Evolutionary conservation across 2,797 vertebrate species (phyloP).

Genomic region (Characodon lateralis): DNA sequence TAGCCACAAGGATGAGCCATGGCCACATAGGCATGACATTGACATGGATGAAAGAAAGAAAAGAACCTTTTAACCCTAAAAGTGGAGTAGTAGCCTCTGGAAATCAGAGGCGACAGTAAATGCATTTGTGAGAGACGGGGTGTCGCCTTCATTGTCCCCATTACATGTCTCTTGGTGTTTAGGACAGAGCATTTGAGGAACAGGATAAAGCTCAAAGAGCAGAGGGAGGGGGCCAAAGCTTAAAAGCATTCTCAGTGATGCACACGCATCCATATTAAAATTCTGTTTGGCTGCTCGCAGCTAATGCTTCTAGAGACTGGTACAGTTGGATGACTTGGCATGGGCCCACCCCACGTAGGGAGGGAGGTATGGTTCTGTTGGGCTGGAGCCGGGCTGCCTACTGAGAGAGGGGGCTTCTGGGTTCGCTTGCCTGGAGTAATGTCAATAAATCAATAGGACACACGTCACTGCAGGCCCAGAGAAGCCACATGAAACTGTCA

Average conservation of each 20-base stretch:
- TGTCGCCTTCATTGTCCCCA: constrained; percentile 70
- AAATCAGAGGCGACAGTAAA: constrained; percentile 72
- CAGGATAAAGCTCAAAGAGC: constrained; percentile 38
- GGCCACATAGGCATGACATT: constrained; percentile 70
- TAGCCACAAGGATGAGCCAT: constrained; percentile 62
- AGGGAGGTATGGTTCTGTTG: constrained; percentile 59
- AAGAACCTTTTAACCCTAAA: constrained; percentile 76
- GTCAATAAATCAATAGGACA: constrained; percentile 88
- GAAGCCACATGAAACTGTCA: constrained; percentile 87
- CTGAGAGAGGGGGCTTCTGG: constrained; percentile 76
- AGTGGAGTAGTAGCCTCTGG: constrained; percentile 75
- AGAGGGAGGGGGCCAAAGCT: constrained; percentile 25
- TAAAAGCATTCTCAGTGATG: constrained; percentile 70
- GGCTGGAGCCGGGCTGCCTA: constrained; percentile 79
- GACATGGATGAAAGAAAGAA: constrained; percentile 74
- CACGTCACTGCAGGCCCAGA: constrained; percentile 84
- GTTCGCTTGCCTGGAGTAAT: constrained; percentile 78
- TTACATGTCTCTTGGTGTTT: constrained; percentile 59
- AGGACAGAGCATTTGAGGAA: constrained; percentile 28
- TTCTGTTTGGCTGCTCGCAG: constrained; percentile 46
- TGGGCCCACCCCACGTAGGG: constrained; percentile 59
- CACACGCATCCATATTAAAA: constrained; percentile 50
- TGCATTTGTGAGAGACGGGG: constrained; percentile 67
- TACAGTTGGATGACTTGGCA: constrained; percentile 77
- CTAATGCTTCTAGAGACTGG: constrained; percentile 56